Base-by-base conservation (phyloP, 2,113 vertebrate species). In the Acanthisitta chloris region DNA sequence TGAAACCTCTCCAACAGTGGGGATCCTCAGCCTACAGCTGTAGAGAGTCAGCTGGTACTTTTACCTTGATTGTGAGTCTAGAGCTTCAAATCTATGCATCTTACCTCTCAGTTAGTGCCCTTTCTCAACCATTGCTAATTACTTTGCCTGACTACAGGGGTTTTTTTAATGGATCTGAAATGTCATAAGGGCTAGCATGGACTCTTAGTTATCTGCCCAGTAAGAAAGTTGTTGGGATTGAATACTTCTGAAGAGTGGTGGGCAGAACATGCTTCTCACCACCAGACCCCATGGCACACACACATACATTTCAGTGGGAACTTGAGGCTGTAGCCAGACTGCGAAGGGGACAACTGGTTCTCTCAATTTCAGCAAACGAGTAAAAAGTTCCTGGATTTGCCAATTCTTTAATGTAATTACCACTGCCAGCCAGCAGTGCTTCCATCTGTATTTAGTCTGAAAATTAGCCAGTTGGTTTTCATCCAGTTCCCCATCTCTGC, bases 361-460 rank as follows among this genome's bases (percentile, higher is more conserved):
- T 87, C 38, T 73, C 49, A 25, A 94, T 96, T 92, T 88, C 73
- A 69, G 52, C 77, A 96, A 87, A 65, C 1, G 45, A 92, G 64
- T 57, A 89, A 89, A 66, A 93, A 31, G n/a, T 62, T 52, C 26
- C 34, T 78, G 57, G 7, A 42, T 92, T 94, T 95, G 91, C 91
- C 89, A 89, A 1, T 52, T 92, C 58, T 86, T 74, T 34, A 92
- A 81, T 1, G 2, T 65, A 91, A 59, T 91, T 92, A 57, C 52
- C 33, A 38, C 70, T 92, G 77, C 95, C 94, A 96, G 80, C 77
- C 86, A 95, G 89, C 86, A 92, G 85, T 81, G 34, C 28, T 91
- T 81, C 86, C 81, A 91, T 96, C 84, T 96, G 88, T 96, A 89
- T 95, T 96, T 92, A 96, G 81, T 74, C 86, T 97, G 95, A 94